phyloP scores from a whole-genome alignment of 2,888 invertebrate species.

The Lasioglossum lativentre region DNA sequence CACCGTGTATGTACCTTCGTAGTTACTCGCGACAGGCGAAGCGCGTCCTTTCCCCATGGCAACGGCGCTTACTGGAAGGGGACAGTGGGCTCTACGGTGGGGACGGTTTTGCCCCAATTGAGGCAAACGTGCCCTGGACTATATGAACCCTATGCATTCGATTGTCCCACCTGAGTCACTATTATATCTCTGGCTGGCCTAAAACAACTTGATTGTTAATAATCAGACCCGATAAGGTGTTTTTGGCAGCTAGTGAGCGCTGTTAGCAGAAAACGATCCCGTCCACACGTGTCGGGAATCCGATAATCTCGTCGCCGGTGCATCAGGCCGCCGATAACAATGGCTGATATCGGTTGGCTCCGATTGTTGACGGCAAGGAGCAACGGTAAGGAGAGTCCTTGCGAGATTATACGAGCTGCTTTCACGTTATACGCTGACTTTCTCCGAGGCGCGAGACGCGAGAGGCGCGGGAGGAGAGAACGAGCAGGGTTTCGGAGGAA shows the following conservation, averaged over 20 bases:
- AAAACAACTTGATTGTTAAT: not conserved
- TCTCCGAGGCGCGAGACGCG: slow-evolving; percentile 71
- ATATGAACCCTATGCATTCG: no score
- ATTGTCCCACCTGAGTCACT: no score
- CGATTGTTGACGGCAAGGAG: slow-evolving; percentile 33
- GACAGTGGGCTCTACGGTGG: no score
- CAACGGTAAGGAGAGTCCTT: slow-evolving; percentile 58
- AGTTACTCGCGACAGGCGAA: not conserved
- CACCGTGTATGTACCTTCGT: not conserved
- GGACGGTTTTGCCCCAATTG: no score
- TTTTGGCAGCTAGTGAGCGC: not conserved
- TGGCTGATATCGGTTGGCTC: slow-evolving; percentile 28
- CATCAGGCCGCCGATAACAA: slow-evolving; percentile 41
- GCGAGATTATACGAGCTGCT: slow-evolving; percentile 62
- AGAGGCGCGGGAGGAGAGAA: slow-evolving; percentile 57
- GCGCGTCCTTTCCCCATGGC: not conserved
- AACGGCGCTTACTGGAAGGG: no score
- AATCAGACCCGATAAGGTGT: not conserved
- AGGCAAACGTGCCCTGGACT: no score
- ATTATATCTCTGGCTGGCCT: no score
- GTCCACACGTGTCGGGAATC: slow-evolving; percentile 15
- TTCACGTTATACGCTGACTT: slow-evolving; percentile 72
- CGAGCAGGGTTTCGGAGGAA: slow-evolving; percentile 64
- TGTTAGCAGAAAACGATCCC: not conserved
- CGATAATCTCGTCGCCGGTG: slow-evolving; percentile 30